Conservation (phyloP, 2,797 vertebrate genomes). For the Eurystomus glaucurus region DNA sequence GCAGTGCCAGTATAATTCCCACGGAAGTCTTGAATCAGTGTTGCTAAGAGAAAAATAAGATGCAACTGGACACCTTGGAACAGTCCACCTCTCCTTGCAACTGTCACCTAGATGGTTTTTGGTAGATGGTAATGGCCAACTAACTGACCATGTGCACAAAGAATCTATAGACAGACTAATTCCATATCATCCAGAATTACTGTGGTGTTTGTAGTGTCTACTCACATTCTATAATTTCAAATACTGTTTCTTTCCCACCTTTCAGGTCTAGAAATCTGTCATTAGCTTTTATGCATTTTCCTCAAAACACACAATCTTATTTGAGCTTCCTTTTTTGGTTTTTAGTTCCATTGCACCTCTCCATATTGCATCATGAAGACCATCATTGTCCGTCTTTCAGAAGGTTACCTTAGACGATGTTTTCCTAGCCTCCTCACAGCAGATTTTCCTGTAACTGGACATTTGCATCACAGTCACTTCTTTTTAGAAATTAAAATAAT, state of each 20-base stretch:
- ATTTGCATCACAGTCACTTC: neutral
- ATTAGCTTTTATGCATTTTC: neutral
- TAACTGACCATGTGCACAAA: neutral
- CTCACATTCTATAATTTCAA: neutral
- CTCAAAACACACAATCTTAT: neutral
- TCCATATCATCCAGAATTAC: neutral
- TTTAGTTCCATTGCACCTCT: neutral
- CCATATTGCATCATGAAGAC: neutral
- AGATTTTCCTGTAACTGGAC: neutral
- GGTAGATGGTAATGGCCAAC: neutral
- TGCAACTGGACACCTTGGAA: neutral
- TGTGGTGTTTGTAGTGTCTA: neutral
- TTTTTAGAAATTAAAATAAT: neutral
- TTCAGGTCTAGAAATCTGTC: neutral
- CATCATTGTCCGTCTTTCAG: neutral
- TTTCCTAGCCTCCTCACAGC: neutral
- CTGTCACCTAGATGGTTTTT: rapidly evolving
- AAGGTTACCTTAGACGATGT: neutral
- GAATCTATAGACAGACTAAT: neutral
- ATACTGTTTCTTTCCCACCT: neutral
- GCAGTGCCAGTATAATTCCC: neutral
- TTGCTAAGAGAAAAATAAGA: neutral
- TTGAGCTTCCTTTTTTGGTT: neutral
- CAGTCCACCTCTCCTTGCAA: neutral
- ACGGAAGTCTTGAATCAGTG: rapidly evolving